Evolutionary conservation across 2,888 invertebrate species (phyloP).

Genomic region (Cistogaster globosa): DNA sequence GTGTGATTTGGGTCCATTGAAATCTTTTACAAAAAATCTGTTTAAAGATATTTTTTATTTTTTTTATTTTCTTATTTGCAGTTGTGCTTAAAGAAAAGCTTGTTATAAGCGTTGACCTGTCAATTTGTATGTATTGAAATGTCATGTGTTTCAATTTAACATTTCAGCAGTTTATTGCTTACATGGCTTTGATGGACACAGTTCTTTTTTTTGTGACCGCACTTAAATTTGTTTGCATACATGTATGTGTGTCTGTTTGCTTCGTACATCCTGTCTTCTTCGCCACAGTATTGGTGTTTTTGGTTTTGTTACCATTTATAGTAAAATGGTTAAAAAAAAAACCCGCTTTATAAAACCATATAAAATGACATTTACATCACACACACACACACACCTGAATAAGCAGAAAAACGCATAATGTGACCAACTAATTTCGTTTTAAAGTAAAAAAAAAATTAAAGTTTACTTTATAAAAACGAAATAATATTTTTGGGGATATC

Average conservation of each 20-base stretch:
- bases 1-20: slow-evolving; percentile 7
- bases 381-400: slow-evolving; percentile 52
- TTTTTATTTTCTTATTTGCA: slow-evolving; percentile 4
- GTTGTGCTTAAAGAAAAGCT: slow-evolving; percentile 52
- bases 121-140: slow-evolving; percentile 83
- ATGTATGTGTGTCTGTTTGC: neutral
- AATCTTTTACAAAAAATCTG: slow-evolving; percentile 68
- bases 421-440: slow-evolving; percentile 28
- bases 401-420: neutral
- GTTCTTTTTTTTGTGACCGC: slow-evolving; percentile 18
- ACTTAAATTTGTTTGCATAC: neutral
- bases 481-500: too few species aligned
- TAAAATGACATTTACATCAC: slow-evolving; percentile 60
- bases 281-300: slow-evolving; percentile 46
- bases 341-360: slow-evolving; percentile 66
- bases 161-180: slow-evolving; percentile 71
- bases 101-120: slow-evolving; percentile 81
- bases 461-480: neutral
- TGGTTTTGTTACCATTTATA: slow-evolving; percentile 67
- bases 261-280: slow-evolving; percentile 9
- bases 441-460: neutral
- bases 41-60: slow-evolving; percentile 46
- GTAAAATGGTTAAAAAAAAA: slow-evolving; percentile 58
- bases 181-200: slow-evolving; percentile 67
- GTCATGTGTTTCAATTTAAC: slow-evolving; percentile 77